Conservation (phyloP, 2,113 vertebrate genomes). For the Butorides virescens region DNA sequence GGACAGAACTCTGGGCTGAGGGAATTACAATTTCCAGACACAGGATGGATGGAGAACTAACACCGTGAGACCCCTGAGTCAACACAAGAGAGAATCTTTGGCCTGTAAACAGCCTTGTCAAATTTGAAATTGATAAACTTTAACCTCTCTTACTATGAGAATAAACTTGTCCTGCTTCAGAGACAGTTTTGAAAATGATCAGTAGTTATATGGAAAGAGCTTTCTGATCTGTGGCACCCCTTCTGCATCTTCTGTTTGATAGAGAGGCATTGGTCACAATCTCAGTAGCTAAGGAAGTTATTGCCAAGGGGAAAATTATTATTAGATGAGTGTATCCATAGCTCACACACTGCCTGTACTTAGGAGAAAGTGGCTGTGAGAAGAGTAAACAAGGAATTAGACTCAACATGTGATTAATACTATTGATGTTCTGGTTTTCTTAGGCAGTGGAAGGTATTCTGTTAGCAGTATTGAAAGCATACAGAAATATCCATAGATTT, state of each 20-base stretch:
- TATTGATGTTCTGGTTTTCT: background rate
- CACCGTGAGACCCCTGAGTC: background rate
- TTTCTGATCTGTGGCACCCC: background rate
- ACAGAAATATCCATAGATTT: background rate
- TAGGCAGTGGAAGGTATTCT: background rate
- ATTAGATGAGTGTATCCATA: background rate
- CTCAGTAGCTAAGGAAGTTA: background rate
- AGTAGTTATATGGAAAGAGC: background rate
- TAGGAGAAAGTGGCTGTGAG: background rate
- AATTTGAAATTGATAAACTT: background rate
- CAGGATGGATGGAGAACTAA: background rate
- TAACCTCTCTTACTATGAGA: background rate
- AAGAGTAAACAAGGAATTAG: background rate
- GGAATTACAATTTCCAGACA: background rate
- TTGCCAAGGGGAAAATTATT: background rate
- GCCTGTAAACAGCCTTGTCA: background rate
- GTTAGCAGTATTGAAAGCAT: background rate
- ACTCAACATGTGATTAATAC: background rate
- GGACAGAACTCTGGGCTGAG: background rate
- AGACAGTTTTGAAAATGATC: background rate
- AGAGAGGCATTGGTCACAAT: background rate
- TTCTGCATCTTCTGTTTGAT: background rate
- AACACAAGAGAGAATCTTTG: background rate
- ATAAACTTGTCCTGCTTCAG: background rate
- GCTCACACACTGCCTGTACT: background rate